Conservation (phyloP, 1,140 invertebrate genomes). For the Ceratitis capitata region DNA sequence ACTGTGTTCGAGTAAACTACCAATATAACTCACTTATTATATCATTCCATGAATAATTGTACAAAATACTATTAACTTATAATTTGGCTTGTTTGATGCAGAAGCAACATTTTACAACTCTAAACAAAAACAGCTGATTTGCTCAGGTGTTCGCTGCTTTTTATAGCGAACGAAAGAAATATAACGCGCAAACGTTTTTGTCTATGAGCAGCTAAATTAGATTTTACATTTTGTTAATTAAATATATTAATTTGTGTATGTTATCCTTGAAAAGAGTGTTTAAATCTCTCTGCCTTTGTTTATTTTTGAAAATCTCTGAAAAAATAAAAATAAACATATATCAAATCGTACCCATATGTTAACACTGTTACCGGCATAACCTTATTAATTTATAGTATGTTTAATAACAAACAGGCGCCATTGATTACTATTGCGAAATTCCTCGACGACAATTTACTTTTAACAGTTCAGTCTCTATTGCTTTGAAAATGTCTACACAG, state of each 20-base stretch:
- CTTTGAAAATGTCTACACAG: background rate
- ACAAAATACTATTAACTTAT: no score
- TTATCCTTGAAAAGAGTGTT: no score
- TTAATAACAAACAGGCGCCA: background rate
- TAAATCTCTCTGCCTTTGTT: background rate
- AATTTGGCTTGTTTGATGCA: background rate
- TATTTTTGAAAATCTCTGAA: background rate
- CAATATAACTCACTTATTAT: background rate
- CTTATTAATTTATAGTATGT: background rate
- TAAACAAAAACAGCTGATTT: background rate
- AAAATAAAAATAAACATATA: background rate
- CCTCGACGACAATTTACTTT: background rate
- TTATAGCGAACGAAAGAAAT: background rate
- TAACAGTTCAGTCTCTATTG: background rate
- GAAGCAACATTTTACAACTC: background rate
- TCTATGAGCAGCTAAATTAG: background rate
- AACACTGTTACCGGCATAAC: background rate
- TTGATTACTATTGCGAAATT: background rate
- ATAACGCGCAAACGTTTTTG: background rate
- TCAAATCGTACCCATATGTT: background rate
- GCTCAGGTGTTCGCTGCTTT: background rate
- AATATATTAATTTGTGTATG: background rate
- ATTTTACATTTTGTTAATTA: background rate
- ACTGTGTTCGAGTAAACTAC: background rate
- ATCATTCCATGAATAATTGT: background rate